Percentiles rank a stretch among this genome's conserved stretches.
phyloP scores from a whole-genome alignment of 2,113 vertebrate species.

The Dicentrarchus labrax region DNA sequence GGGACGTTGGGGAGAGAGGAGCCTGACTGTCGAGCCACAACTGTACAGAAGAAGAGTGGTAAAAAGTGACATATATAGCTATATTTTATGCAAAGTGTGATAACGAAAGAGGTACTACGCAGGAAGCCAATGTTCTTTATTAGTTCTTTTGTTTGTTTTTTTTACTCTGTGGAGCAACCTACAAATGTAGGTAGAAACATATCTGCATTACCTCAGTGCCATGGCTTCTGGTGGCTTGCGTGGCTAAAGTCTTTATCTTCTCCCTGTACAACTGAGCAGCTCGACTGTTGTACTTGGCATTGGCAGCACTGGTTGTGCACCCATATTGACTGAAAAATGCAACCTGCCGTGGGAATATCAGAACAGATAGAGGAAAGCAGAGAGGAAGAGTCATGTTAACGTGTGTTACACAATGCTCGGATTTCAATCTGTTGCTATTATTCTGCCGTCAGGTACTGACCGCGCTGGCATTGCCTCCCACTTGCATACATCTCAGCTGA shows the following conservation, averaged over 20 bases:
- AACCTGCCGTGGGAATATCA: constrained; percentile 77
- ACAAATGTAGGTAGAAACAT: neutral
- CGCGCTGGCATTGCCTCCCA: constrained; percentile 94
- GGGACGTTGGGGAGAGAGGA: constrained; percentile 82
- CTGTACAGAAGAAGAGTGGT: constrained; percentile 74
- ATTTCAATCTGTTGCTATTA: neutral
- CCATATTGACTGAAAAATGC: constrained; percentile 94
- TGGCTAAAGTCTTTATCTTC: constrained; percentile 89
- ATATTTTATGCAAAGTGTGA: neutral
- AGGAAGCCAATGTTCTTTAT: neutral
- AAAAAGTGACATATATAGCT: neutral
- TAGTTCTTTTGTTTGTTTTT: no score
- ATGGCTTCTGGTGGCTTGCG: constrained; percentile 89
- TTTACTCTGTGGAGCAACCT: neutral
- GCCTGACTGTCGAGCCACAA: constrained; percentile 92
- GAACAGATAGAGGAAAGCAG: neutral
- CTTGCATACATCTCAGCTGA: constrained; percentile 97
- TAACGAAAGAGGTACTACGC: neutral
- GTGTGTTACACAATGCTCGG: fast-evolving
- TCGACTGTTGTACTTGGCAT: constrained; percentile 94
- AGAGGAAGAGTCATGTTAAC: neutral
- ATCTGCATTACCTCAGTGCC: constrained; percentile 90
- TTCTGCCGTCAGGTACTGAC: constrained; percentile 82
- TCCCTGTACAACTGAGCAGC: constrained; percentile 92
- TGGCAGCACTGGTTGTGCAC: constrained; percentile 88